These are phyloP conservation scores for Pseudomyrmex concolor DNA, from an alignment of 1,140 invertebrate genomes.

Conservation along the genomic window DNA sequence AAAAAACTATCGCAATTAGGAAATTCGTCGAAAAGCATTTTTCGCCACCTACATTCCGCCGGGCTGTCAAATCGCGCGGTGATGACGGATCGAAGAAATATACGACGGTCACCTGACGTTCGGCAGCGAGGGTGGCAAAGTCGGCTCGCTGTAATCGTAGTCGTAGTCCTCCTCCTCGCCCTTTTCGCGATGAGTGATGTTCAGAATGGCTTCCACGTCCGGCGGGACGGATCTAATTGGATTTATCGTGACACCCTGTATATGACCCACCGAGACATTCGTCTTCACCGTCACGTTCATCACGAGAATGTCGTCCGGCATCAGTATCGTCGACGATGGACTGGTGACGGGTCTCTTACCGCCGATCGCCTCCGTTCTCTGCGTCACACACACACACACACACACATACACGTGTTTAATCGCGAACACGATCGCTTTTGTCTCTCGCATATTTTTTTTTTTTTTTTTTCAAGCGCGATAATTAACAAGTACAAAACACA, in stretches of 20 bases:
- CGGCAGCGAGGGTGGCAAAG: constrained; percentile 90
- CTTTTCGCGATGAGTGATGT: constrained; percentile 82
- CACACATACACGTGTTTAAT: constrained; percentile 20
- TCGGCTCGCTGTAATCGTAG: constrained; percentile 89
- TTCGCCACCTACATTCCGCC: background rate
- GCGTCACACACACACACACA: background rate
- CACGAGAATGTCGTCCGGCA: constrained; percentile 80
- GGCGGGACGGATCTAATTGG: constrained; percentile 79
- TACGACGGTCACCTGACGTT: constrained; percentile 86
- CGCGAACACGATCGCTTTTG: constrained; percentile 31
- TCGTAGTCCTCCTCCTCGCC: constrained; percentile 83
- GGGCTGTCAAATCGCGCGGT: constrained; percentile 5
- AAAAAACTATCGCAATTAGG: constrained; percentile 21
- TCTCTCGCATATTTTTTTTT: background rate
- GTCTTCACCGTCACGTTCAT: constrained; percentile 83
- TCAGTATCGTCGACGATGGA: constrained; percentile 74
- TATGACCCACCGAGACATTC: constrained; percentile 80
- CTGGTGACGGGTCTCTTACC: constrained; percentile 69
- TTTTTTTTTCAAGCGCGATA: no score
- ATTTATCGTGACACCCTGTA: constrained; percentile 78
- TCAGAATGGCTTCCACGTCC: constrained; percentile 83
- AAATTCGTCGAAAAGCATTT: constrained; percentile 18
- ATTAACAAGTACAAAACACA: no score
- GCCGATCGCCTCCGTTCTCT: constrained; percentile 42
- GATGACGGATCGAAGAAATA: constrained; percentile 27